These are phyloP conservation scores for Ictalurus furcatus DNA, from an alignment of 2,113 vertebrate species.

Conservation along the genomic window DNA sequence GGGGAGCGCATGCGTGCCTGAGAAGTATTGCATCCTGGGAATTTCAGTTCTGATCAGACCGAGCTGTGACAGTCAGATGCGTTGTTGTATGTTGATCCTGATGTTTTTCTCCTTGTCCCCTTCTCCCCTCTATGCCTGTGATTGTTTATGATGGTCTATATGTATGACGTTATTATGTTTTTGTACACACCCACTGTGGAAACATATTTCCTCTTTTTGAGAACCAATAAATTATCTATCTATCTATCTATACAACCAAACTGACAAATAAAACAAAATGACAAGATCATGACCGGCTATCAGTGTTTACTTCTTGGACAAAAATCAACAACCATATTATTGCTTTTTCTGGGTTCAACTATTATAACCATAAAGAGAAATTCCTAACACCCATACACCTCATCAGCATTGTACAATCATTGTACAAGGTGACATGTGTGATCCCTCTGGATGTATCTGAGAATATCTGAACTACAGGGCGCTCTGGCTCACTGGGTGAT, in stretches of 20 bases:
- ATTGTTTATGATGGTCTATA: too few species aligned
- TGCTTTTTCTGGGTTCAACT: neutral
- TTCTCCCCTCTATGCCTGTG: too few species aligned
- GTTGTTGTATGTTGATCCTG: too few species aligned
- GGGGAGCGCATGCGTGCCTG: too few species aligned
- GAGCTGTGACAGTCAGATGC: too few species aligned
- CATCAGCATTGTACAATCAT: neutral
- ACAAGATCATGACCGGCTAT: neutral
- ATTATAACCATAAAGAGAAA: neutral
- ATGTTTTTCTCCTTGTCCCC: too few species aligned
- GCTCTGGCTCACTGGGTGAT: neutral
- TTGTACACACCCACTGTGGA: too few species aligned
- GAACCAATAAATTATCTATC: too few species aligned
- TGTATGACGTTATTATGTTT: too few species aligned
- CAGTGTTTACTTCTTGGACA: neutral
- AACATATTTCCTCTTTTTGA: too few species aligned
- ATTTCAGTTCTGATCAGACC: too few species aligned
- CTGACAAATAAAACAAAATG: neutral
- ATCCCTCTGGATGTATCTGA: neutral
- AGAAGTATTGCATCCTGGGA: too few species aligned
- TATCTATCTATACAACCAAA: neutral
- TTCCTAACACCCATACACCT: neutral
- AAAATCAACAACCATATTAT: slow-evolving; percentile 17
- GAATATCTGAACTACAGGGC: neutral
- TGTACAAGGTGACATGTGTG: neutral